Evolutionary conservation across 1,140 invertebrate genomes (phyloP).

Genomic region (Drosophila biarmipes): DNA sequence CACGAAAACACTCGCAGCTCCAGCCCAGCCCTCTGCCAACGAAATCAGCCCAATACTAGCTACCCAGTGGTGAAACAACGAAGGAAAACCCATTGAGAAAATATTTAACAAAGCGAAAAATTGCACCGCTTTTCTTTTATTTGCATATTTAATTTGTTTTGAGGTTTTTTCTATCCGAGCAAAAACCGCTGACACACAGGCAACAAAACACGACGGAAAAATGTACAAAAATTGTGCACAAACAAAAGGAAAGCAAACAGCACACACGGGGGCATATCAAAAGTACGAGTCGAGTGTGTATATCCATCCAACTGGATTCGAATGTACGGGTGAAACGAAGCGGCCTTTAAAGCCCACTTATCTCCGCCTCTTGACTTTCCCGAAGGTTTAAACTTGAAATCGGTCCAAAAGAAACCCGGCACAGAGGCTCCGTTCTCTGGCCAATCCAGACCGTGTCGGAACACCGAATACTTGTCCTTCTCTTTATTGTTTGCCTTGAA

Average conservation of each 20-base stretch:
- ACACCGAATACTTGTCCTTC: not conserved
- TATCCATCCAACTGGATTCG: constrained; percentile 4
- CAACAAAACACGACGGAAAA: constrained; percentile 33
- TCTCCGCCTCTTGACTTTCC: not conserved
- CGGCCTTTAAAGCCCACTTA: not conserved
- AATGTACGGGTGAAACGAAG: constrained; percentile 6
- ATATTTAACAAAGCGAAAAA: constrained; percentile 81
- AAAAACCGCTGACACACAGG: constrained; percentile 63
- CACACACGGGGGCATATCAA: constrained; percentile 12
- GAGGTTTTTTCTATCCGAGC: constrained; percentile 62
- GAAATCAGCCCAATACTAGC: not conserved
- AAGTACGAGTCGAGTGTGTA: not conserved
- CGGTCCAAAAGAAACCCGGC: not conserved
- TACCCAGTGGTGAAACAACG: constrained; percentile 12
- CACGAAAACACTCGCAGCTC: too few relatives aligned
- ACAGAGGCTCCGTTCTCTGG: not conserved
- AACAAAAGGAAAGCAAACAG: constrained; percentile 36
- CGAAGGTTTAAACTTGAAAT: constrained; percentile 12
- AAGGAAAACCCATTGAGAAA: constrained; percentile 74
- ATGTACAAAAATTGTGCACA: constrained; percentile 47
- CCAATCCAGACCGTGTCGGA: not conserved
- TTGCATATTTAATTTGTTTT: constrained; percentile 82
- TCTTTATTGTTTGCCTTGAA: not conserved
- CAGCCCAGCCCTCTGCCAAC: not conserved
- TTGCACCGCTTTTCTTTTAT: constrained; percentile 76